A percentile compares a stretch with the other conserved stretches of the same genome.
Conservation (phyloP, 2,888 invertebrate species). For the Platycheirus albimanus region DNA sequence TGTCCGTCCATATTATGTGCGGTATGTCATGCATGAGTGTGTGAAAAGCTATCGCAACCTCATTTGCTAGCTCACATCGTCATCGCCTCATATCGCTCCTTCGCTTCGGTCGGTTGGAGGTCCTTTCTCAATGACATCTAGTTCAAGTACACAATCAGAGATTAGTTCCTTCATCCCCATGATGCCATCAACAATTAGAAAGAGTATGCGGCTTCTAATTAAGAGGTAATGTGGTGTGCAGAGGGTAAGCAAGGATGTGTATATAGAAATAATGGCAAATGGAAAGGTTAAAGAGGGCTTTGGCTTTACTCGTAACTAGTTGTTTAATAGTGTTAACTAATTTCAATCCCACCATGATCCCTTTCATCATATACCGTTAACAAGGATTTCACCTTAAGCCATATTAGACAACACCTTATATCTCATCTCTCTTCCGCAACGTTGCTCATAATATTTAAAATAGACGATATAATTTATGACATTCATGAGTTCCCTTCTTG, state of each 20-base stretch:
- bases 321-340: conserved; percentile 30
- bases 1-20: too few relatives aligned
- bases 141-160: conserved; percentile 44
- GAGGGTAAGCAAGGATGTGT: background rate
- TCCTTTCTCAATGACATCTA: conserved; percentile 28
- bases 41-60: conserved; percentile 24
- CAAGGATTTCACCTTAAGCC: conserved; percentile 53
- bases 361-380: conserved; percentile 13
- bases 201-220: conserved; percentile 42
- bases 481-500: conserved; percentile 50
- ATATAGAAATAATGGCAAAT: conserved; percentile 6
- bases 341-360: conserved; percentile 42
- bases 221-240: background rate
- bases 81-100: background rate
- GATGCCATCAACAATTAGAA: conserved; percentile 64
- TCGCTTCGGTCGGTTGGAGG: background rate
- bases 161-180: conserved; percentile 54
- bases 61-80: background rate
- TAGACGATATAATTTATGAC: conserved; percentile 57
- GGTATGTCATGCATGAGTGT: too few relatives aligned
- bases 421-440: conserved; percentile 6
- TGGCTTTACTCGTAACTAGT: conserved; percentile 23
- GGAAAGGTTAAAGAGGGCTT: conserved; percentile 20
- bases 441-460: conserved; percentile 57
- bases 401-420: conserved; percentile 16